phyloP scores from a whole-genome alignment of 2,888 invertebrate species.

The Poecilus cupreus region DNA sequence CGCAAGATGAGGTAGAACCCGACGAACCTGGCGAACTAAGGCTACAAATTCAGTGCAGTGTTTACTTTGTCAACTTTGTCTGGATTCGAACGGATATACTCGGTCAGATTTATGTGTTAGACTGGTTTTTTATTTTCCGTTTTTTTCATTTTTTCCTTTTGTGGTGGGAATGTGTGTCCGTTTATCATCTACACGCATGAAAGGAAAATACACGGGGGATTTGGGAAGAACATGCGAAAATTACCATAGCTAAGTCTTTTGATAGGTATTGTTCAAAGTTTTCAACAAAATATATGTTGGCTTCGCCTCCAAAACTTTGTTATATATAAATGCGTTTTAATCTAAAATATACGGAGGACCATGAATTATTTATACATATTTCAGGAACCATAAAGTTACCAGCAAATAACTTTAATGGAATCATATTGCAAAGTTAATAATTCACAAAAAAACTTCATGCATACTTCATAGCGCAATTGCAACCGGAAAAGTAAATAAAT shows the following conservation, averaged over 20 bases:
- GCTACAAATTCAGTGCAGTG: slow-evolving; percentile 35
- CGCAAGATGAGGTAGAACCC: background rate
- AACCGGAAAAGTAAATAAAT: slow-evolving; percentile 29
- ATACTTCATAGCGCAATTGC: slow-evolving; percentile 21
- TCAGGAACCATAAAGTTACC: background rate
- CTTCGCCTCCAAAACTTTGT: slow-evolving; percentile 5
- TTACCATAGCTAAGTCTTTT: slow-evolving; percentile 37
- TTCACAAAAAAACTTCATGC: background rate
- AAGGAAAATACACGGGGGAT: slow-evolving; percentile 38
- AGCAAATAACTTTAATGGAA: background rate
- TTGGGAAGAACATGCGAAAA: slow-evolving; percentile 38
- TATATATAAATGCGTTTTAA: slow-evolving; percentile 40
- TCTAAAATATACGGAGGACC: background rate
- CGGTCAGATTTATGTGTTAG: slow-evolving; percentile 45
- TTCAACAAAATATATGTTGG: slow-evolving; percentile 30
- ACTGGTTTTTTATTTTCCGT: slow-evolving; percentile 30
- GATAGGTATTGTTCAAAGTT: slow-evolving; percentile 39
- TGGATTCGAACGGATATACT: slow-evolving; percentile 47
- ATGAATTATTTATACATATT: slow-evolving; percentile 36
- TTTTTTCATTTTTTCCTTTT: slow-evolving; percentile 39
- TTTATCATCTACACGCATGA: slow-evolving; percentile 52
- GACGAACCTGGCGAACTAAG: background rate
- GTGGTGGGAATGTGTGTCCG: slow-evolving; percentile 13
- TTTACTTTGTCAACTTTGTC: slow-evolving; percentile 46
- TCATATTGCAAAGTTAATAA: background rate